These are phyloP conservation scores for Synergus laeviventris DNA, from an alignment of 2,888 invertebrate species.

Conservation along the genomic window DNA sequence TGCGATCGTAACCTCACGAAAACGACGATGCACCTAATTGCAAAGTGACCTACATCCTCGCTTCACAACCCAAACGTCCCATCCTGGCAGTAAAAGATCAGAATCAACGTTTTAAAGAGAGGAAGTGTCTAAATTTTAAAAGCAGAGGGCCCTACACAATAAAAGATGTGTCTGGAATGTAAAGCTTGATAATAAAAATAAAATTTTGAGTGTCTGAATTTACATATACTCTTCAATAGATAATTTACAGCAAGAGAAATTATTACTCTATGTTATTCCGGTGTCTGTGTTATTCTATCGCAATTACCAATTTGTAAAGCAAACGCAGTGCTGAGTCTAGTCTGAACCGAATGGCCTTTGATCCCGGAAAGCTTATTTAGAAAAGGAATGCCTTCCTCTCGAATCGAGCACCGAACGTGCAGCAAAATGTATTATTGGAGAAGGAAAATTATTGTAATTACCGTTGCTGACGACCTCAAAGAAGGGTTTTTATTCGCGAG, in stretches of 20 bases:
- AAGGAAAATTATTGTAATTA: constrained; percentile 36
- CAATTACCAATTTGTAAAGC: constrained; percentile 33
- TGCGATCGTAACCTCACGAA: constrained; percentile 7
- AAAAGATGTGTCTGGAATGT: neutral
- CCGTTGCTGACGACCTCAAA: neutral
- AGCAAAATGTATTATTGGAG: constrained; percentile 35
- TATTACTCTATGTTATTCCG: constrained; percentile 4
- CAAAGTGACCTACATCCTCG: constrained; percentile 28
- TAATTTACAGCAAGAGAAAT: neutral
- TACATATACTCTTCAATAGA: neutral
- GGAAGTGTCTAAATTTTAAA: neutral
- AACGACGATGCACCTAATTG: constrained; percentile 28
- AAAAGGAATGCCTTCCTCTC: constrained; percentile 30
- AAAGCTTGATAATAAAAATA: too few species aligned
- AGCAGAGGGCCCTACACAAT: neutral
- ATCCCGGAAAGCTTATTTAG: constrained; percentile 39
- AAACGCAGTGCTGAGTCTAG: constrained; percentile 28
- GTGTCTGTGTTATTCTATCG: constrained; percentile 15
- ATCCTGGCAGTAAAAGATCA: constrained; percentile 22
- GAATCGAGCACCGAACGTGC: constrained; percentile 31
- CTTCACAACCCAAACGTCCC: neutral
- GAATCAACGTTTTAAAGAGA: neutral
- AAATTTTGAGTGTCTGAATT: too few species aligned
- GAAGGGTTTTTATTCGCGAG: neutral
- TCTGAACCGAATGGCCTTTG: constrained; percentile 27